Evolutionary conservation across 1,140 invertebrate genomes (phyloP), one percentile per base, ranked within the genome.

Genomic region (Hylaeus anthracinus): DNA sequence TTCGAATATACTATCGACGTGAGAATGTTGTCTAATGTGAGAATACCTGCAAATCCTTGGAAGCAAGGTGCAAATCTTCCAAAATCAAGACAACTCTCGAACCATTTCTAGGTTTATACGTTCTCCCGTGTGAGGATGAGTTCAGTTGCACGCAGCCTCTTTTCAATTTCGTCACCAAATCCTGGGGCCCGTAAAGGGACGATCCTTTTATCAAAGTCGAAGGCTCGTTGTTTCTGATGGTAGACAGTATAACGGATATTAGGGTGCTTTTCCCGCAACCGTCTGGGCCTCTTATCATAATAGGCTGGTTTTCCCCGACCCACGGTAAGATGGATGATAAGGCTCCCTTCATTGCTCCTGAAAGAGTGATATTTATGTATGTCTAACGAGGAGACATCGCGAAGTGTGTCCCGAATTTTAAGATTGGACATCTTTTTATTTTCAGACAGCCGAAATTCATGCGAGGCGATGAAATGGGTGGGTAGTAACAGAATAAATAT

Each of bases 251-350:
- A 43, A 89, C 85, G 0, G 88, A 88, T 70, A 93, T 90, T 2
- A 93, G 66, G 5, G 89, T 84, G 48, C 85, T 92, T 76, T 93
- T 93, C n/a, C 93, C 93, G 63, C 91, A 91, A 43, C 90, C 92
- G 6, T 79, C 71, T 1, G 89, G 80, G 1, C 92, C 93, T 37
- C 93, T 89, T 66, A 94, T 83, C 37, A 94, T 79, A 6, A 90
- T 82, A 2, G 92, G 86, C 75, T 90, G 88, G 6, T 87, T 87
- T 0, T 88, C 84, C 73, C 87, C 86, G 8, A 93, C 88, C 92
- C 92, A 93, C 0, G 92, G 91, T 51, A 90, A 74, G 72, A 90
- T 85, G 9, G 90, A 87, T 14, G 80, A 76, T 53, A 92, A 78
- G 6, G 90, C 92, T 67, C 87, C 89, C 60, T 90, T 90, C 12